These are phyloP conservation scores for Semnornis frantzii DNA, from an alignment of 2,113 vertebrate genomes.

Conservation along the genomic window DNA sequence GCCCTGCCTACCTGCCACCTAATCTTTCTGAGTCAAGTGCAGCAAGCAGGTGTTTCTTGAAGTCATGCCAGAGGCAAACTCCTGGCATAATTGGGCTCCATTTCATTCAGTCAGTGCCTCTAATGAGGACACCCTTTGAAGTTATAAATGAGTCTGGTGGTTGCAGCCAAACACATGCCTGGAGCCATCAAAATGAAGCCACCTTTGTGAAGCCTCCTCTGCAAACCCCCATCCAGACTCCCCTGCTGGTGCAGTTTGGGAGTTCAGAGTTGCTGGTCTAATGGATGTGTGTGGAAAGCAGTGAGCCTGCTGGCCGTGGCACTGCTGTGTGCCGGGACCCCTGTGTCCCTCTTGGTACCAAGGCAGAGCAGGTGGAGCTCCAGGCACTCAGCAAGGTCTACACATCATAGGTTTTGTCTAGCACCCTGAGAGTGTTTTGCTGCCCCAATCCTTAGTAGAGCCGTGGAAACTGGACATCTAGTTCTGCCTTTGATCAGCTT, in stretches of 20 bases:
- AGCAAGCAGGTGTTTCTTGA: conserved; percentile 45
- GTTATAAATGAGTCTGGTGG: not conserved
- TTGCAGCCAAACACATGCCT: not conserved
- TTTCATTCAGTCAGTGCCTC: not conserved
- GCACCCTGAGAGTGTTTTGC: not conserved
- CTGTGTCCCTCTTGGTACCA: not conserved
- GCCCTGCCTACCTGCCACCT: conserved; percentile 32
- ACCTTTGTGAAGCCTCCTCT: conserved; percentile 6
- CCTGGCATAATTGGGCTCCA: conserved; percentile 9
- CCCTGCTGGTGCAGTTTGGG: not conserved
- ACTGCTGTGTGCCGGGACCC: rapidly evolving
- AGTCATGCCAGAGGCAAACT: conserved; percentile 42
- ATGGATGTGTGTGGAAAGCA: not conserved
- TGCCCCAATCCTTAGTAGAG: not conserved
- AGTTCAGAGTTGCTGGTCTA: not conserved
- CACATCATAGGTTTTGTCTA: not conserved
- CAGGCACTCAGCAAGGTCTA: not conserved
- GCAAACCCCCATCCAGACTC: not conserved
- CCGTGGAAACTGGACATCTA: not conserved
- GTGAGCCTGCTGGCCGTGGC: rapidly evolving
- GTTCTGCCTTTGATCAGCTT: not conserved
- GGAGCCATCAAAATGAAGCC: conserved; percentile 17
- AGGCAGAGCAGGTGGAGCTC: not conserved
- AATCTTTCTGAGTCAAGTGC: conserved; percentile 39
- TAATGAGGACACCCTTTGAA: conserved; percentile 1